Percentiles rank a stretch among this genome's conserved stretches.
phyloP scores from a whole-genome alignment of 2,113 vertebrate species.

The Argyrosomus japonicus region DNA sequence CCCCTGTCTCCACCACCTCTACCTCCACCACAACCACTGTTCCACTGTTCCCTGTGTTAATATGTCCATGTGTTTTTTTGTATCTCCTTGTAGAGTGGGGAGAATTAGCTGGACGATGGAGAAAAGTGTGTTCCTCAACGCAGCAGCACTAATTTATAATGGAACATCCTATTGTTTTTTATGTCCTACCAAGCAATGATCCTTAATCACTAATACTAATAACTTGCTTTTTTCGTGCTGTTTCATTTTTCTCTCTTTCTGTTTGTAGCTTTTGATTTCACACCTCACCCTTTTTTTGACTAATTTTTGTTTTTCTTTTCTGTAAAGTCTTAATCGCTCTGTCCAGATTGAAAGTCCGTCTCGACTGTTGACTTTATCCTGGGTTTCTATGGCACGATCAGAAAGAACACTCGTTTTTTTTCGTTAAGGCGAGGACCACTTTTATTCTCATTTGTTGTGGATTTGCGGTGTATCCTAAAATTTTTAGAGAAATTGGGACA shows the following conservation, averaged over 20 bases:
- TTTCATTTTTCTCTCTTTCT: slow-evolving; percentile 55
- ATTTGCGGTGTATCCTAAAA: not conserved
- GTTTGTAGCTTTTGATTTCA: slow-evolving; percentile 65
- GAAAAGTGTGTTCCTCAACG: slow-evolving; percentile 78
- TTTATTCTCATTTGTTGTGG: not conserved
- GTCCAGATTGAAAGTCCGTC: slow-evolving; percentile 67
- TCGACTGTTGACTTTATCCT: slow-evolving; percentile 57
- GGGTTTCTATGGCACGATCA: slow-evolving; percentile 69
- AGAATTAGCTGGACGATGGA: slow-evolving; percentile 83
- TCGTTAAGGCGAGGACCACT: not conserved
- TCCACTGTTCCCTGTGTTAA: slow-evolving; percentile 78
- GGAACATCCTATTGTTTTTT: slow-evolving; percentile 68
- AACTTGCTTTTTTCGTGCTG: slow-evolving; percentile 47
- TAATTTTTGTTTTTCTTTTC: slow-evolving; percentile 62
- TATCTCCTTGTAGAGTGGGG: slow-evolving; percentile 86
- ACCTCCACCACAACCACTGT: slow-evolving; percentile 51
- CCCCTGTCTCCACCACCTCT: slow-evolving; percentile 34
- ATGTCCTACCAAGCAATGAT: slow-evolving; percentile 24
- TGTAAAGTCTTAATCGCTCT: slow-evolving; percentile 65
- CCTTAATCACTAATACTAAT: slow-evolving; percentile 59
- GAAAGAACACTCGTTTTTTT: not conserved
- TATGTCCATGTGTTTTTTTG: slow-evolving; percentile 81
- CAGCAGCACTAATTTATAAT: slow-evolving; percentile 79
- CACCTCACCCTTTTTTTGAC: slow-evolving; percentile 55
- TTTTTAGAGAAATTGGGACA: not conserved